phyloP scores from a whole-genome alignment of 2,888 invertebrate species.

The Pemphredon lugubris region DNA sequence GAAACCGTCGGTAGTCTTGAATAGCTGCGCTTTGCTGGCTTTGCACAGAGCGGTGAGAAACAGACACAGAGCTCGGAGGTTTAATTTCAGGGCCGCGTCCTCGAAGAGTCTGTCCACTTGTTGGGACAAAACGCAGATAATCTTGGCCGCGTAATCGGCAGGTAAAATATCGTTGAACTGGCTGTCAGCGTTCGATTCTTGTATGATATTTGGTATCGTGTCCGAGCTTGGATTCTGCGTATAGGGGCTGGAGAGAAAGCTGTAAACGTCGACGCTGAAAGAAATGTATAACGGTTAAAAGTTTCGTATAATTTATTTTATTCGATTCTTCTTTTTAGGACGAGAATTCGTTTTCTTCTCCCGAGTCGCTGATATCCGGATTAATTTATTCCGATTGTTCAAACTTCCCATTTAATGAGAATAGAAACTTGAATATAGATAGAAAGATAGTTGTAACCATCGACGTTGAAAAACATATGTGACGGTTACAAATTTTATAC shows the following conservation, averaged over 20 bases:
- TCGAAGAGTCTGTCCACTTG: slow-evolving; percentile 95
- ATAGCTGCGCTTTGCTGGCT: slow-evolving; percentile 90
- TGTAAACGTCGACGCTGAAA: slow-evolving; percentile 91
- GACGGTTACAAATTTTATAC: no score
- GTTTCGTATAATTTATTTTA: no score
- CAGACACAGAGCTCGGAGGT: slow-evolving; percentile 90
- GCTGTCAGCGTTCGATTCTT: slow-evolving; percentile 83
- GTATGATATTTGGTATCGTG: slow-evolving; percentile 87
- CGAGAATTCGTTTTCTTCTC: no score
- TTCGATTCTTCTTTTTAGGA: no score
- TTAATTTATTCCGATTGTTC: no score
- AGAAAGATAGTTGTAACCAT: no score
- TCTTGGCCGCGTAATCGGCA: slow-evolving; percentile 92
- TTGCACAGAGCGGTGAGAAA: slow-evolving; percentile 92
- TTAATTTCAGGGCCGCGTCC: slow-evolving; percentile 92
- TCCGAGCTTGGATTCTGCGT: slow-evolving; percentile 82
- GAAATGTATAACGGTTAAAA: no score
- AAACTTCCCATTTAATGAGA: no score
- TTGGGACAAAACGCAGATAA: slow-evolving; percentile 93
- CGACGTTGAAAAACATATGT: no score
- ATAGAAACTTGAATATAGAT: no score
- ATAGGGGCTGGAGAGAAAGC: slow-evolving; percentile 88
- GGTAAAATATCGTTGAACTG: slow-evolving; percentile 85
- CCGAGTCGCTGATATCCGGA: no score
- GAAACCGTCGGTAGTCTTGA: slow-evolving; percentile 72